Evolutionary conservation across 2,888 invertebrate species (phyloP).

Genomic region (Heliconius hortense): DNA sequence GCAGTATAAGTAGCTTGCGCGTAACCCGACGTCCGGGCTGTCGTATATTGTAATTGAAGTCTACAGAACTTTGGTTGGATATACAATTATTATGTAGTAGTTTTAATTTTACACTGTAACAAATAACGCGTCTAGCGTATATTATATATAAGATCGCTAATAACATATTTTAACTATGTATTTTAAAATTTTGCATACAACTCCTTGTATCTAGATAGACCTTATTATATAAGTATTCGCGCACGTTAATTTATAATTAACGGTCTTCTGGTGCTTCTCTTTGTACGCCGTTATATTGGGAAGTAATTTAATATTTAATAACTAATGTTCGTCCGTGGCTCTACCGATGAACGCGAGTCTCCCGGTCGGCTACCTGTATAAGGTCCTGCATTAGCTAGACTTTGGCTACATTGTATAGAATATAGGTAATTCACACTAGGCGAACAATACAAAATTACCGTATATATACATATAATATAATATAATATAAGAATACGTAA

Average conservation of each 20-base stretch:
- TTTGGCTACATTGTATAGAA: conserved; percentile 48
- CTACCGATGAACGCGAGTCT: conserved; percentile 38
- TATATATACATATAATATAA: conserved; percentile 29
- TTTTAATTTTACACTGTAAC: conserved; percentile 33
- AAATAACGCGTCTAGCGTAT: conserved; percentile 58
- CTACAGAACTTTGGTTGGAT: conserved; percentile 62
- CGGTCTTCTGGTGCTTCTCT: neutral
- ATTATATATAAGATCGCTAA: conserved; percentile 46
- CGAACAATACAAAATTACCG: conserved; percentile 48
- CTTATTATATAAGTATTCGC: conserved; percentile 34
- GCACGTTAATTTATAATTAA: conserved; percentile 17
- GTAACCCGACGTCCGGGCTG: conserved; percentile 28
- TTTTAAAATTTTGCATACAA: conserved; percentile 36
- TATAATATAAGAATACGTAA: conserved; percentile 51
- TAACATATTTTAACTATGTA: conserved; percentile 31
- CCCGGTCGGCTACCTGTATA: conserved; percentile 43
- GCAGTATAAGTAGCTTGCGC: conserved; percentile 33
- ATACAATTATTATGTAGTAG: conserved; percentile 47
- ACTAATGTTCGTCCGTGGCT: conserved; percentile 28
- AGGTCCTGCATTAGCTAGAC: conserved; percentile 50
- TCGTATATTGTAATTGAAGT: conserved; percentile 56
- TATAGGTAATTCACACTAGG: conserved; percentile 48
- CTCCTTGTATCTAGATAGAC: conserved; percentile 32
- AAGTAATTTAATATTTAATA: conserved; percentile 29
- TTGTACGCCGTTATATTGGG: conserved; percentile 19